Base-by-base conservation (phyloP, 2,888 invertebrate genomes). In the Hofmannophila pseudospretella region DNA sequence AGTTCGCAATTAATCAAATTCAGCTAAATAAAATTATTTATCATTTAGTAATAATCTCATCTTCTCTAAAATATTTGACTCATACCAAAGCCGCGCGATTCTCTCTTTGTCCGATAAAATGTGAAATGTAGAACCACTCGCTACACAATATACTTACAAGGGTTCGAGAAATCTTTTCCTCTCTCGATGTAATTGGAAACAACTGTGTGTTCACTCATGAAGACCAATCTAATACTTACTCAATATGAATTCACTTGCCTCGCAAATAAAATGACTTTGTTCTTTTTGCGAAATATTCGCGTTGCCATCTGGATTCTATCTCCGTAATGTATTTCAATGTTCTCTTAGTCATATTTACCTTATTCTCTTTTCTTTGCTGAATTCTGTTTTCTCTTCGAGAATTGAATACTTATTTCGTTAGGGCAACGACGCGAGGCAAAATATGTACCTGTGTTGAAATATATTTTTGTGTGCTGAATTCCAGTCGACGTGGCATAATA, bases 291-390 rank as follows among this genome's bases (percentile, higher is more conserved):
- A 51, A 44, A 48, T 57, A 54, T 58, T 47, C 55, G 47, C 49
- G 45, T 52, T 58, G 65, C 59, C 71, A 70, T 75, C 74, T 71
- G 73, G 66, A 55, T 59, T 67, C 54, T 59, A 63, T 72, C 64
- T 54, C 38, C 31, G 55, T 58, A 53, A 64, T 61, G 58, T 64
- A 62, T 67, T 58, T 64, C 61, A 68, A 67, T 67, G 66, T 69
- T 64, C 58, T 61, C 49, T 47, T 49, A 58, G 50, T 62, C 53
- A 63, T 68, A 62, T 68, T 69, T 70, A 68, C 56, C 58, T 55
- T 55, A 64, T 59, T 63, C 55, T 60, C 48, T 59, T 63, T 54
- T 60, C 48, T 51, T 54, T 47, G 45, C 47, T 46, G 51, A 57
- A 58, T 59, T 65, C 61, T 70, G 69, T 71, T 73, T 72, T 71